phyloP scores from a whole-genome alignment of 2,797 vertebrate species.

The Sphaeramia orbicularis region DNA sequence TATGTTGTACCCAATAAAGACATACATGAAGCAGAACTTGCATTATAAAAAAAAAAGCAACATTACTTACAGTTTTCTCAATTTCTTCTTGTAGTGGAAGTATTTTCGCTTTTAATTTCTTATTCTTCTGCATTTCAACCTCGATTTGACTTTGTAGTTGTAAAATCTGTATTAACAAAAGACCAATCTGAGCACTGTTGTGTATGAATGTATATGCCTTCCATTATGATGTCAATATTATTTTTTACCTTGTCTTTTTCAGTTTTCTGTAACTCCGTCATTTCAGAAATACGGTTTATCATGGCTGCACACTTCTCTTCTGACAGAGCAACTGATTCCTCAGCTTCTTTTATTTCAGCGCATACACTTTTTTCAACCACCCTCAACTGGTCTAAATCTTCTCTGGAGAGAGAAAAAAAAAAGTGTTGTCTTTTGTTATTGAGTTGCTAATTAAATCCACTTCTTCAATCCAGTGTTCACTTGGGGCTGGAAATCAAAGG shows the following conservation, averaged over 20 bases:
- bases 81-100: slow-evolving; percentile 58
- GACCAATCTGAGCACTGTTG: not conserved
- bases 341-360: slow-evolving; percentile 49
- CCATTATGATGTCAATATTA: not conserved
- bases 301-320: slow-evolving; percentile 37
- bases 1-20: too few relatives aligned
- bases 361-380: slow-evolving; percentile 27
- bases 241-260: slow-evolving; percentile 49
- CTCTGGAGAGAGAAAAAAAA: slow-evolving; percentile 53
- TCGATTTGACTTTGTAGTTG: slow-evolving; percentile 67
- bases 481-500: slow-evolving; percentile 1
- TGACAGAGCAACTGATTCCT: slow-evolving; percentile 27
- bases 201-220: not conserved
- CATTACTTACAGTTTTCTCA: slow-evolving; percentile 75
- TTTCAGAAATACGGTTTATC: slow-evolving; percentile 38
- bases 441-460: slow-evolving; percentile 7
- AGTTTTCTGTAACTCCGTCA: slow-evolving; percentile 37
- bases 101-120: slow-evolving; percentile 47
- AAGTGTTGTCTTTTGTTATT: not conserved
- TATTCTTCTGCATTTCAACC: slow-evolving; percentile 52
- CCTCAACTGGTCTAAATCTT: slow-evolving; percentile 54
- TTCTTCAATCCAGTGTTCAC: not conserved
- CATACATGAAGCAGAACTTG: too few relatives aligned
- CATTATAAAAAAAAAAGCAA: not conserved
- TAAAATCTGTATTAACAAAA: slow-evolving; percentile 65